Base-by-base conservation (phyloP, 2,888 invertebrate genomes). In the Parnassius smintheus region DNA sequence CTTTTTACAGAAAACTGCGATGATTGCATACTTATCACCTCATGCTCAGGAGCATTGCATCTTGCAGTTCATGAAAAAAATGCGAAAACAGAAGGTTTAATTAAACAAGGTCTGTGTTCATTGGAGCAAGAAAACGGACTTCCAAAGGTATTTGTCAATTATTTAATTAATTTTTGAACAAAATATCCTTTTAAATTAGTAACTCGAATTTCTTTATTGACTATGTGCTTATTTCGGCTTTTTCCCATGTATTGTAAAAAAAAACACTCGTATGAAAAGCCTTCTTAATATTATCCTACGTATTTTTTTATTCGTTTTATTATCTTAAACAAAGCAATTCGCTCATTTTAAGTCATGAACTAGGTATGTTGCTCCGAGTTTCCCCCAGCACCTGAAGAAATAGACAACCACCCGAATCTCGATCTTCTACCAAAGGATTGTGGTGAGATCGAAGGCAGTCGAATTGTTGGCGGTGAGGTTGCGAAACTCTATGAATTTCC, bases 401-500 rank as follows among this genome's bases (percentile, higher is more conserved):
- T 76, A 59, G 78, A 72, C 9, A 75, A 68, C 69, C 79, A 64
- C 75, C 79, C 69, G 2, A 75, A 71, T 52, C 12, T 72, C 2
- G 1, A 13, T 0, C 68, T 77, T 1, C 65, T 77, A 22, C 69
- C 76, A 0, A 51, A 65, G 0, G 11, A 46, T 4, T 95, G 94
- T 70, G 94, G 94, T 0, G 78, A 77, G 1, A 71, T 90, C 10
- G 75, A 78, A 2, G 80, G 83, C 2, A 77, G 83, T 48, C 92
- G 91, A 67, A 92, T 95, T n/a, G 77, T 92, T 8, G 86, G 90
- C 11, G 95, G 94, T 0, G 78, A 85, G 18, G 75, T 81, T 49
- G 92, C 94, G 0, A 79, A 73, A 0, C 73, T 94, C 7, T 88
- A 90, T 11, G 93, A 94, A 53, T 94, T 89, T 68, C 94, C 95